Evolutionary conservation across 2,797 vertebrate species (phyloP).

Genomic region (Ceyx erithaca): DNA sequence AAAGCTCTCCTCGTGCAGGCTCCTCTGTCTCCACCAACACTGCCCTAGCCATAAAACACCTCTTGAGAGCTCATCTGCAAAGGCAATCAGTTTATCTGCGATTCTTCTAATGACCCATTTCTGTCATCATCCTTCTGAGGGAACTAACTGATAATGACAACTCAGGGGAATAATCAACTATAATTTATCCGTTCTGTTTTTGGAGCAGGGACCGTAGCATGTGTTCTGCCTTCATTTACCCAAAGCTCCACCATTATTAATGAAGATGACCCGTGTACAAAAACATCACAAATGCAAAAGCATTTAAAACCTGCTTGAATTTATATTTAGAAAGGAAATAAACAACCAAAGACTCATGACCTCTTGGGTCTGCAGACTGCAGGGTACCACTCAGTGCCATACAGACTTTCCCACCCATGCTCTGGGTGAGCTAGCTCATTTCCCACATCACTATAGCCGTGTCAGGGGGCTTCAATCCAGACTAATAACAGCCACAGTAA

Average conservation of each 20-base stretch:
- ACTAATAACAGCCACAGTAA: not conserved
- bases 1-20: not conserved
- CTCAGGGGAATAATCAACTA: slow-evolving; percentile 61
- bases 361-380: not conserved
- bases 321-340: slow-evolving; percentile 55
- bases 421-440: slow-evolving; percentile 19
- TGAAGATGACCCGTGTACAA: not conserved
- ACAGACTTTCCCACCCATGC: not conserved
- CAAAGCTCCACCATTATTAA: not conserved
- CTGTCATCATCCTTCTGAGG: slow-evolving; percentile 54
- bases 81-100: slow-evolving; percentile 35
- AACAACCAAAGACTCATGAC: slow-evolving; percentile 27
- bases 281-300: not conserved
- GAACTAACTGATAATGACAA: slow-evolving; percentile 59
- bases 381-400: not conserved
- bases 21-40: slow-evolving; percentile 42
- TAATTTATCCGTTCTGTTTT: slow-evolving; percentile 3
- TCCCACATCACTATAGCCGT: slow-evolving; percentile 32
- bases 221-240: not conserved
- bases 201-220: not conserved
- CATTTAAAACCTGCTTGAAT: not conserved
- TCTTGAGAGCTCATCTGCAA: slow-evolving; percentile 57
- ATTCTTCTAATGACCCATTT: slow-evolving; percentile 67
- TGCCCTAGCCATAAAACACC: slow-evolving; percentile 64
- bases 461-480: slow-evolving; percentile 29